Evolutionary conservation across 1,140 invertebrate genomes (phyloP).

Genomic region (Macrocentrus cingulum): DNA sequence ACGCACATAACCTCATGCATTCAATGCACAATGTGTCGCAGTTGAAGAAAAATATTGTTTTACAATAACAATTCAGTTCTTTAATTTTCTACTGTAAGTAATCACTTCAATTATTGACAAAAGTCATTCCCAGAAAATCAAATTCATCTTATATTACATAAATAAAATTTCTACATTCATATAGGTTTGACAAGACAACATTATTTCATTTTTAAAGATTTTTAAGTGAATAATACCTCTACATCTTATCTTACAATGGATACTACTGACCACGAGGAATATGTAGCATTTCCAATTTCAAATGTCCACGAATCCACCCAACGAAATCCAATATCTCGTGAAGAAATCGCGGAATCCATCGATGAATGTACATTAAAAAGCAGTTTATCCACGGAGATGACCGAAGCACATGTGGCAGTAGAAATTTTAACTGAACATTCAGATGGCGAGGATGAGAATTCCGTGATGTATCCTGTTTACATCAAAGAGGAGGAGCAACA

Average conservation of each 20-base stretch:
- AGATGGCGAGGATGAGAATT: slow-evolving; percentile 36
- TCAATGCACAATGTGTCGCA: too few relatives aligned
- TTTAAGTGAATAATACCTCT: not conserved
- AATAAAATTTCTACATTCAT: too few relatives aligned
- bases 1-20: too few relatives aligned
- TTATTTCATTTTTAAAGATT: too few relatives aligned
- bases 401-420: slow-evolving; percentile 34
- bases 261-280: slow-evolving; percentile 45
- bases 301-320: slow-evolving; percentile 40
- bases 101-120: too few relatives aligned
- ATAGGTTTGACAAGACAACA: too few relatives aligned
- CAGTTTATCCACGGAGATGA: slow-evolving; percentile 31
- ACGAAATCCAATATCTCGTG: slow-evolving; percentile 46
- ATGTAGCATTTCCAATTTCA: slow-evolving; percentile 44
- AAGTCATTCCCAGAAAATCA: too few relatives aligned
- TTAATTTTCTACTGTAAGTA: too few relatives aligned
- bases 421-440: slow-evolving; percentile 41
- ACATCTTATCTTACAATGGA: slow-evolving; percentile 40
- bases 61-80: too few relatives aligned
- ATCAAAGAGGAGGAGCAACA: slow-evolving; percentile 45
- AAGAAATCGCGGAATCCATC: slow-evolving; percentile 48
- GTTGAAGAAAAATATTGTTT: too few relatives aligned
- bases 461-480: slow-evolving; percentile 44
- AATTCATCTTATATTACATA: too few relatives aligned
- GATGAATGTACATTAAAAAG: slow-evolving; percentile 41